phyloP scores from a whole-genome alignment of 2,113 vertebrate genomes.

The Lampris incognitus region DNA sequence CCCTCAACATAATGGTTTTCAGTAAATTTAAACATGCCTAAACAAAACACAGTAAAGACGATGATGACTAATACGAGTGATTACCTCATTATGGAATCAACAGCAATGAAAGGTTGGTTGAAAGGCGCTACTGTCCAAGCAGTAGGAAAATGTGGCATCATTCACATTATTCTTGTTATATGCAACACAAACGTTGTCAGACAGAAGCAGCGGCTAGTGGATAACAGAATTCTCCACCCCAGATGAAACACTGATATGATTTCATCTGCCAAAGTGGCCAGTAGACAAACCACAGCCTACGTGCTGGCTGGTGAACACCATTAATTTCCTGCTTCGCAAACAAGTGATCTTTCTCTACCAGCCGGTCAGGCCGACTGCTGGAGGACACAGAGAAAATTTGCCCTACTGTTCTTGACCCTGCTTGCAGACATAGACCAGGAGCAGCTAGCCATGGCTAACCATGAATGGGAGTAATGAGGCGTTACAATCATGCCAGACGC shows the following conservation, averaged over 20 bases:
- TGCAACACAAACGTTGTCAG: slow-evolving; percentile 8
- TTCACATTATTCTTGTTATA: slow-evolving; percentile 37
- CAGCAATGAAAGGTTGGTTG: slow-evolving; percentile 32
- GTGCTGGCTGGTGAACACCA: slow-evolving; percentile 46
- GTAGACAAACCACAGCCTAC: slow-evolving; percentile 46
- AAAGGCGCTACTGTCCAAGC: slow-evolving; percentile 6
- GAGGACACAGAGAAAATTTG: slow-evolving; percentile 60
- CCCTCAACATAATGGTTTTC: slow-evolving; percentile 34
- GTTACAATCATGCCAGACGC: slow-evolving; percentile 78
- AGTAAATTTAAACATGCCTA: slow-evolving; percentile 33
- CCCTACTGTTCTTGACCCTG: slow-evolving; percentile 57
- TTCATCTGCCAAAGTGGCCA: slow-evolving; percentile 38
- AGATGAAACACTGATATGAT: slow-evolving; percentile 30
- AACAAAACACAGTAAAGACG: slow-evolving; percentile 8
- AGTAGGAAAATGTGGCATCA: slow-evolving; percentile 45
- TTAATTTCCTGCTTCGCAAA: slow-evolving; percentile 13
- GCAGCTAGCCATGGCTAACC: slow-evolving; percentile 72
- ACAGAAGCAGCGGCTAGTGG: slow-evolving; percentile 30
- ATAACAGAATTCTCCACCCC: neutral
- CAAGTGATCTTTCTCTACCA: too few relatives aligned
- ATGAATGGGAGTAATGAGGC: slow-evolving; percentile 79
- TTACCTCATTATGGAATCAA: slow-evolving; percentile 51
- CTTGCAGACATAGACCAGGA: slow-evolving; percentile 72
- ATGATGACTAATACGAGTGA: slow-evolving; percentile 42
- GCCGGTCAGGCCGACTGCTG: slow-evolving; percentile 28